Base-by-base conservation (phyloP, 64 coral and sea anemone species). In the Pocillopora verrucosa region DNA sequence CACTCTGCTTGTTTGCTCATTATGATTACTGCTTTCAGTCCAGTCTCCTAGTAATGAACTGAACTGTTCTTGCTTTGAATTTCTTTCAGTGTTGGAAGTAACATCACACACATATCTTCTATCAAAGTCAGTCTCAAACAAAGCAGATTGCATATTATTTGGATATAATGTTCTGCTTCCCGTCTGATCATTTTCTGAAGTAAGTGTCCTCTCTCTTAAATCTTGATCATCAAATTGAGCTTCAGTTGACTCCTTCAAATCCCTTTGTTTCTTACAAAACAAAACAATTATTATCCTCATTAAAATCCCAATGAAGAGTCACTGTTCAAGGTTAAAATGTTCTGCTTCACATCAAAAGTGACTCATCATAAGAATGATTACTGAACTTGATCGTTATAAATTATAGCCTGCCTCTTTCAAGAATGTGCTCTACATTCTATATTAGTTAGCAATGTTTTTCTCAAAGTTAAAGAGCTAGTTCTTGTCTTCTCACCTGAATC, bases 401-500 rank as follows among this genome's bases (percentile, higher is more conserved):
- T 51, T 51, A 51, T 3, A 51, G 7, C 3, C 41, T 51, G 7
- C 41, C 41, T 51, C 41, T 51, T 51, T 51, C 41, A 51, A 7
- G 41, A 51, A 51, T 51, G 3, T 51, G 41, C 41, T 51, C 41
- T 51, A 51, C 7, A 51, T 51, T 51, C 41, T 51, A 7, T 51
- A 51, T 51, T 51, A 4, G 41, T 51, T 51, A 51, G 41, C 41
- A 51, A 51, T 51, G 41, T 51, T 51, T 51, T 51, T 7, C 57
- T 20, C 15, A 58, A 14, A 34, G 34, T 79, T 79, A 36, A 22
- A 38, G 15, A 72, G 68, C 2, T 30, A 73, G 16, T 56, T 36
- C 0, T 16, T 51, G 7, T 58, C 16, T 73, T 60, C 15, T 82
- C 72, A 93, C 92, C 92, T 93, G 87, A 74, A 93, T 89, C 76